These are phyloP conservation scores for Ophiothrix spiculata DNA, from an alignment of 35 echinoderm and acorn worm species.

Conservation along the genomic window DNA sequence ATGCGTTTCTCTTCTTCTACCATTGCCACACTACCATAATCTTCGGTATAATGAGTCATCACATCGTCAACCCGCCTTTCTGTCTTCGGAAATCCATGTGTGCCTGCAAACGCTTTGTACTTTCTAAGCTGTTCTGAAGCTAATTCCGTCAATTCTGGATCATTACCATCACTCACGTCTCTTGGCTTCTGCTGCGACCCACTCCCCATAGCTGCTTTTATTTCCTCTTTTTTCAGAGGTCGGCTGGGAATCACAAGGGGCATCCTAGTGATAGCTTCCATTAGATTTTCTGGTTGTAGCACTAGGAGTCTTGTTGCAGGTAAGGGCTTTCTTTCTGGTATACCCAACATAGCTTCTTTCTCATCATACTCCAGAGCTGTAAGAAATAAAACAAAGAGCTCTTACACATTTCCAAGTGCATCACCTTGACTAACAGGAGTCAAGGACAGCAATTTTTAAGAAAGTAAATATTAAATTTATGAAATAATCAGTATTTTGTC, in stretches of 20 bases:
- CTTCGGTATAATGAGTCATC: neutral
- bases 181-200: neutral
- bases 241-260: neutral
- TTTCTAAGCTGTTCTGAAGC: neutral
- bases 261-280: neutral
- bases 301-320: neutral
- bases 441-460: neutral
- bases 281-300: neutral
- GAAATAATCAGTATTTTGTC: neutral
- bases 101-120: neutral
- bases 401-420: neutral
- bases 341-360: neutral
- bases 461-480: neutral
- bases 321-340: neutral
- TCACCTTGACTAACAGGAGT: neutral
- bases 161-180: neutral
- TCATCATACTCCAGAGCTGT: neutral
- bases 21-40: neutral
- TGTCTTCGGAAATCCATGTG: neutral
- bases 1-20: neutral
- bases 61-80: neutral
- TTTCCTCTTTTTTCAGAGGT: neutral
- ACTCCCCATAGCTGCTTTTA: neutral
- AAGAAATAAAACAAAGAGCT: neutral
- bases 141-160: neutral